These are phyloP conservation scores for Muscina levida DNA, from an alignment of 2,888 invertebrate genomes.

Conservation along the genomic window DNA sequence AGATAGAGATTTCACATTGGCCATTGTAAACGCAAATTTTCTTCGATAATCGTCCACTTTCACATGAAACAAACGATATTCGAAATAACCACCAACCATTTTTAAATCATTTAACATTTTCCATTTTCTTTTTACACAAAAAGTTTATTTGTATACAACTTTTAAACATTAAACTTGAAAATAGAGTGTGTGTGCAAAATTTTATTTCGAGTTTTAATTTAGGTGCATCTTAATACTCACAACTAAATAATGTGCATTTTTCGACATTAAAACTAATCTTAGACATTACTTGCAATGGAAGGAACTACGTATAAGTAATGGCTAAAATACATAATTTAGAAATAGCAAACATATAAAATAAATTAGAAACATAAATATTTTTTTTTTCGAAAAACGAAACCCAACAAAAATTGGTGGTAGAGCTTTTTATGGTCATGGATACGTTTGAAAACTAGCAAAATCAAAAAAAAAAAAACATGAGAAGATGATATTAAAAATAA, in stretches of 20 bases:
- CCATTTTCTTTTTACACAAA: too few species aligned
- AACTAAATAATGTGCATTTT: slow-evolving; percentile 3
- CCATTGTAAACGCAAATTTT: too few species aligned
- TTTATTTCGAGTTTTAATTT: slow-evolving; percentile 59
- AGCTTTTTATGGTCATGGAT: slow-evolving; percentile 37
- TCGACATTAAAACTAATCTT: slow-evolving; percentile 15
- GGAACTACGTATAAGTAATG: slow-evolving; percentile 12
- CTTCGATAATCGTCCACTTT: too few species aligned
- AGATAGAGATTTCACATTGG: too few species aligned
- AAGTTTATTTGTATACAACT: slow-evolving; percentile 16
- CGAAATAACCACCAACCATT: too few species aligned
- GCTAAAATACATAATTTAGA: slow-evolving; percentile 16
- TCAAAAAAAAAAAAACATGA: background rate
- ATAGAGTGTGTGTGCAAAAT: slow-evolving; percentile 1
- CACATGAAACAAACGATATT: too few species aligned
- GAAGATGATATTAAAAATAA: background rate
- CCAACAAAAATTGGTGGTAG: slow-evolving; percentile 39
- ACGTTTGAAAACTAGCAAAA: background rate
- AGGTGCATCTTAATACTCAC: slow-evolving; percentile 16
- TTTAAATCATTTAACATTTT: too few species aligned
- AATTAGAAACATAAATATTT: slow-evolving; percentile 21
- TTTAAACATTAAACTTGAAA: slow-evolving; percentile 31
- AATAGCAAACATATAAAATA: slow-evolving; percentile 19
- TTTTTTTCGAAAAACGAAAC: slow-evolving; percentile 8
- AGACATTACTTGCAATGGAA: background rate